phyloP scores from a whole-genome alignment of 2,888 invertebrate genomes.

The Leptinotarsa peninsularis region DNA sequence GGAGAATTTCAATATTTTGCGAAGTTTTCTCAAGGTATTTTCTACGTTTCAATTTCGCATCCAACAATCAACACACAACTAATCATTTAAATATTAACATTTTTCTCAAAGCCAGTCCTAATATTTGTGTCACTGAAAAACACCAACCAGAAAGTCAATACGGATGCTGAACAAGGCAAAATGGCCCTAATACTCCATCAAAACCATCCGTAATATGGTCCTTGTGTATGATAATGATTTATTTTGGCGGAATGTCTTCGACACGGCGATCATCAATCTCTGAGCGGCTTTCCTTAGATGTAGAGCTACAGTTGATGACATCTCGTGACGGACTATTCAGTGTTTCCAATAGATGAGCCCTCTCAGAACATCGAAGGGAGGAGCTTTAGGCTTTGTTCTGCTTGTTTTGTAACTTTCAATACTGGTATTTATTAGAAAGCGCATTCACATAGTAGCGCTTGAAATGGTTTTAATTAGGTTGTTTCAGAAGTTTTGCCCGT shows the following conservation, averaged over 20 bases:
- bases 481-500: too few species aligned
- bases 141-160: background rate
- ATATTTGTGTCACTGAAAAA: too few species aligned
- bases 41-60: too few species aligned
- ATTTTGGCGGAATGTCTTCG: conserved; percentile 60
- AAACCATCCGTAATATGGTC: conserved; percentile 7
- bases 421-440: background rate
- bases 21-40: too few species aligned
- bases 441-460: too few species aligned
- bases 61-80: too few species aligned
- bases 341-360: conserved; percentile 59
- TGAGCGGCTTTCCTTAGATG: conserved; percentile 57
- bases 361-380: conserved; percentile 56
- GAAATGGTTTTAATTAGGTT: too few species aligned
- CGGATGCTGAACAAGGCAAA: background rate
- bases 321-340: conserved; percentile 60
- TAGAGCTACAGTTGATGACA: conserved; percentile 54
- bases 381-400: conserved; percentile 48
- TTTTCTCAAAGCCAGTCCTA: too few species aligned
- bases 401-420: background rate
- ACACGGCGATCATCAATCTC: conserved; percentile 62
- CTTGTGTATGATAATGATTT: conserved; percentile 55
- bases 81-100: too few species aligned
- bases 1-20: too few species aligned
- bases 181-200: conserved; percentile 2